Evolutionary conservation across 1,140 invertebrate genomes (phyloP), one percentile per base, ranked within the genome.

Genomic region (Drosophila rufa): DNA sequence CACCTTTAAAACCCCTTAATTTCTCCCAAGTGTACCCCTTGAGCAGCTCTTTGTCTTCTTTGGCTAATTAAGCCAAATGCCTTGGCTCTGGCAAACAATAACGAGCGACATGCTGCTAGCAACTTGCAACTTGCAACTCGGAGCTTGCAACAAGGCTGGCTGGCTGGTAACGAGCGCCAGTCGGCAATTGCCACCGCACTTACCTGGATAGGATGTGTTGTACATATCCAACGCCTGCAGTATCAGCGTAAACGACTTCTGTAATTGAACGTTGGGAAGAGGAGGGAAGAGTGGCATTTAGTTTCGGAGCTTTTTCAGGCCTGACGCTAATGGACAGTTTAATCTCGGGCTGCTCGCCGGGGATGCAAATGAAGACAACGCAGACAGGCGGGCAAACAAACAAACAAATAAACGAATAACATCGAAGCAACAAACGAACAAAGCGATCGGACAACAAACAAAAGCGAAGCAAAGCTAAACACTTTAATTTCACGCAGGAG

Each of bases 201-300:
- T 93, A 96, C 95, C 95, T 87, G 95, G 94, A 83, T 94, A 93
- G 61, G 95, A 95, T 86, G 94, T 95, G 92, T 96, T 96, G 93
- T 94, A 95, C 94, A 96, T 95, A 94, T 98, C 97, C 94, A 97
- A 95, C 67, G 97, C 97, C 94, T 98, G 97, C 77, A 98, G 95
- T 76, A 98, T 98, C 89, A 98, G 94, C 79, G 97, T 97, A 94
- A 98, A 98, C 75, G 97, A 97, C 93, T 97, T 96, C 97, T 98
- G 96, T 75, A 89, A 89, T 89, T 89, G 85, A 90, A 89, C 68
- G 48, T 60, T 58, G 60, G n/a, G 40, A 70, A 69, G 48, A 61
- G 38, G 25, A 70, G 55, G 38, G 62, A 53, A 71, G 79, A 47
- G 56, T 56, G 53, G 38, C 57, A 66, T 69, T 82, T 69, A 80